Percentiles rank a stretch among this genome's conserved stretches.
phyloP scores from a whole-genome alignment of 1,140 invertebrate species.

The Cotesia chilonis region DNA sequence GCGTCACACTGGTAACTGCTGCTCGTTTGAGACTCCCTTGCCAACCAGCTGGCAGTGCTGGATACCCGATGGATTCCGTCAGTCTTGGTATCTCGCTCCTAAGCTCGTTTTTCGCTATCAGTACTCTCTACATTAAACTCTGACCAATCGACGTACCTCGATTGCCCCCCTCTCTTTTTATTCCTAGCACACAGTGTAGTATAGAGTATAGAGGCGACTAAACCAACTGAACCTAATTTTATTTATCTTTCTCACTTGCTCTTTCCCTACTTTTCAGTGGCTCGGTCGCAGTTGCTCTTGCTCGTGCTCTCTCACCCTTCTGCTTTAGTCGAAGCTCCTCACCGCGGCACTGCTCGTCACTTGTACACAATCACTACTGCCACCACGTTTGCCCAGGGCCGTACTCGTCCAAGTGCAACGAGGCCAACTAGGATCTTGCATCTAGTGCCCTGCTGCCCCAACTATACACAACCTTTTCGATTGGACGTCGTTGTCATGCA shows the following conservation, averaged over 20 bases:
- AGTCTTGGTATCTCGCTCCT: constrained; percentile 10
- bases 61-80: constrained; percentile 59
- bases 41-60: constrained; percentile 56
- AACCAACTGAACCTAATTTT: no score
- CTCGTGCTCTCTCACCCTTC: no score
- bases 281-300: no score
- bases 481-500: constrained; percentile 5
- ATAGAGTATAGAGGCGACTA: no score
- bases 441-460: constrained; percentile 3
- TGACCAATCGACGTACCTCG: constrained; percentile 8
- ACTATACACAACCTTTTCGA: background rate
- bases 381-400: constrained; percentile 32
- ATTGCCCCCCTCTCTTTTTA: background rate
- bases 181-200: no score
- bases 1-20: constrained; percentile 63
- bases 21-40: constrained; percentile 48
- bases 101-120: constrained; percentile 7
- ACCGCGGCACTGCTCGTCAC: background rate
- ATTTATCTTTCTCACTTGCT: background rate
- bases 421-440: constrained; percentile 26
- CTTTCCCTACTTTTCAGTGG: background rate
- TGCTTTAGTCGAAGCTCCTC: no score
- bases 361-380: background rate
- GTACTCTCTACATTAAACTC: background rate
- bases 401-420: constrained; percentile 32